Evolutionary conservation across 2,797 vertebrate species (phyloP).

Genomic region (Sylvilagus floridanus): DNA sequence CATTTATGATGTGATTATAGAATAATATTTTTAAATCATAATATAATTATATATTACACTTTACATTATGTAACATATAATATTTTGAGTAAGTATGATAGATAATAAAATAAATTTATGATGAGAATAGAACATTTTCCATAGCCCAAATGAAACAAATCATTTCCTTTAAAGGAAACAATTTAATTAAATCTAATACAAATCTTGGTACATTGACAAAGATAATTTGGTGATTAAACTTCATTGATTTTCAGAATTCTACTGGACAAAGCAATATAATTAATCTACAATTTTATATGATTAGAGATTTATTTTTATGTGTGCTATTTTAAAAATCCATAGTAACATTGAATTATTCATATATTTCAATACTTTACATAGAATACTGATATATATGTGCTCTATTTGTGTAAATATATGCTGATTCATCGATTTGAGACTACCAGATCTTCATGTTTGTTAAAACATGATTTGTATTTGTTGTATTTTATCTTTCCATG

Average conservation of each 20-base stretch:
- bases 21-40: neutral
- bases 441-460: neutral
- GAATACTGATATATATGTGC: neutral
- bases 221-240: neutral
- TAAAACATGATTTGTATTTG: neutral
- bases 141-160: conserved; percentile 37
- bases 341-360: neutral
- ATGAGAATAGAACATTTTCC: neutral
- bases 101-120: neutral
- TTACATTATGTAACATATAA: neutral
- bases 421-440: neutral
- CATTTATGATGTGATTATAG: neutral
- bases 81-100: neutral
- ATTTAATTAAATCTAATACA: neutral
- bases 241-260: conserved; percentile 36
- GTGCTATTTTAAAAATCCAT: conserved; percentile 16
- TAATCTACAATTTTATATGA: neutral
- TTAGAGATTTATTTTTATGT: neutral
- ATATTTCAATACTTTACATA: neutral
- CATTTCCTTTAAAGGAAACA: conserved; percentile 38
- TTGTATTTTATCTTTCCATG: neutral
- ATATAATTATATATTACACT: neutral
- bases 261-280: conserved; percentile 40
- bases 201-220: neutral
- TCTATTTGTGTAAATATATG: neutral